phyloP scores from a whole-genome alignment of 2,888 invertebrate species.

The Agriopis aurantiaria region DNA sequence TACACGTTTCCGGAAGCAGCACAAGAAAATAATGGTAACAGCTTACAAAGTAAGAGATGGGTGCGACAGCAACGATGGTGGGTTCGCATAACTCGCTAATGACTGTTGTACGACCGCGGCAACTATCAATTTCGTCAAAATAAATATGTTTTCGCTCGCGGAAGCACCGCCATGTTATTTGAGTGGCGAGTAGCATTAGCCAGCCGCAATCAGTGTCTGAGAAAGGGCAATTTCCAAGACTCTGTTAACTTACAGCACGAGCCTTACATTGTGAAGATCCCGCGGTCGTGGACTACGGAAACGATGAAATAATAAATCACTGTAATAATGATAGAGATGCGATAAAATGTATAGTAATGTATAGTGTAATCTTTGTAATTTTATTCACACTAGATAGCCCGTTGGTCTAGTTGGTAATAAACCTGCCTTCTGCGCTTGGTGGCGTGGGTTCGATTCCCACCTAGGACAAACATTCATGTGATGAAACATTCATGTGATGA shows the following conservation, averaged over 20 bases:
- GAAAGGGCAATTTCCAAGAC: constrained; percentile 79
- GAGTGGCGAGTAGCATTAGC: constrained; percentile 70
- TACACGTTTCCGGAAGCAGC: constrained; percentile 26
- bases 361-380: constrained; percentile 46
- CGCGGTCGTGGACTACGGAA: constrained; percentile 69
- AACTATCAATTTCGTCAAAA: constrained; percentile 78
- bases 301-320: constrained; percentile 78
- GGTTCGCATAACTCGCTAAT: constrained; percentile 62
- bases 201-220: constrained; percentile 74
- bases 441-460: no score
- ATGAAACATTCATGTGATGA: no score
- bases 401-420: no score
- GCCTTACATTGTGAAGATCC: constrained; percentile 67
- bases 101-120: constrained; percentile 60
- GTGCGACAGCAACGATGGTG: constrained; percentile 49
- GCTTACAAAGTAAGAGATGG: constrained; percentile 42
- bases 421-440: no score
- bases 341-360: constrained; percentile 59
- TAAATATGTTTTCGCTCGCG: constrained; percentile 76
- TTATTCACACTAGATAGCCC: not conserved
- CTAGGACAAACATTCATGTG: no score
- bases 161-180: constrained; percentile 78
- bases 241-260: constrained; percentile 76
- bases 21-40: constrained; percentile 38
- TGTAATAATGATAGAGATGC: constrained; percentile 67